Evolutionary conservation across 2,113 vertebrate genomes (phyloP).

Genomic region (Cathartes aura): DNA sequence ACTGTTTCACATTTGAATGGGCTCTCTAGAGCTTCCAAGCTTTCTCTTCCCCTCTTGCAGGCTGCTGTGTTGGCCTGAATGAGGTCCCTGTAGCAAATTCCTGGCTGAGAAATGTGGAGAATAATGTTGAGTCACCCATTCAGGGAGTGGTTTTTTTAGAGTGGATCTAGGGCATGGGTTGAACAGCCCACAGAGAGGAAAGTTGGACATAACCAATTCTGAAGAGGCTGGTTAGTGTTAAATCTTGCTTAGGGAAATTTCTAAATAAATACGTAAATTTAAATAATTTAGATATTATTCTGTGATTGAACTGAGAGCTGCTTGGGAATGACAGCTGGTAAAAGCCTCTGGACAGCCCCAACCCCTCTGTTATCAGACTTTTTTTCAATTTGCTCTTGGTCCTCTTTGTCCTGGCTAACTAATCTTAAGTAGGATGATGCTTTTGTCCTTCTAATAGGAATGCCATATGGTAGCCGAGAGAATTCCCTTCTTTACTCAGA

Average conservation of each 20-base stretch:
- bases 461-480: conserved; percentile 97
- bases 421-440: neutral
- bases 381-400: neutral
- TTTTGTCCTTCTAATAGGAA: conserved; percentile 77
- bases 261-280: neutral
- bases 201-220: neutral
- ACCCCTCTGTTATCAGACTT: neutral
- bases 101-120: neutral
- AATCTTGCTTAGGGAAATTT: neutral
- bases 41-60: neutral
- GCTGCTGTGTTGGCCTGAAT: neutral
- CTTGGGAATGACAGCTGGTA: neutral
- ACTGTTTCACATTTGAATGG: neutral
- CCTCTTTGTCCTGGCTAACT: neutral
- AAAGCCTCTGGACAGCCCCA: neutral
- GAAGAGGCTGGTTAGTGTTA: neutral
- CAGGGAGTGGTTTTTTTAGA: neutral
- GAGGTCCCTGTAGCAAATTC: neutral
- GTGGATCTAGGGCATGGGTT: neutral
- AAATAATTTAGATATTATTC: neutral
- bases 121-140: neutral
- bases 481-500: conserved; percentile 97
- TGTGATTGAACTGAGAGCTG: neutral
- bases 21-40: neutral
- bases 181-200: neutral